Base-by-base conservation (phyloP, 2,797 vertebrate species). In the Chanos chanos region DNA sequence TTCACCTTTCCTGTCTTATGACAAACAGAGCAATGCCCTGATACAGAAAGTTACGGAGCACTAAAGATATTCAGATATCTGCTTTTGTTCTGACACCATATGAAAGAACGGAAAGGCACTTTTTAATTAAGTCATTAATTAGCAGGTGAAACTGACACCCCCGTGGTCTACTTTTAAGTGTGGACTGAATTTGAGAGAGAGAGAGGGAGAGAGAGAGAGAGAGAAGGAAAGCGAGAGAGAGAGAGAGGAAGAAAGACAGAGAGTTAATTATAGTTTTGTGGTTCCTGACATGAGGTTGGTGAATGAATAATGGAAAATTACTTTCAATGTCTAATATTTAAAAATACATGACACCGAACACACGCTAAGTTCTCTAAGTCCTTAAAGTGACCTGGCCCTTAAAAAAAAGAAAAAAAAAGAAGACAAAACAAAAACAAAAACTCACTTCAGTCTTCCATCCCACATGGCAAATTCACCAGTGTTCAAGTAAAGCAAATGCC, bases 71-170 rank as follows among this genome's bases (percentile, higher is more conserved):
- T 81, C 75, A 81, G 79, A 78, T 74, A 70, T 81, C 76, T 82
- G 70, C 80, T 69, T 33, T 73, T n/a, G n/a, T 83, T 72, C 49
- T 66, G 59, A 63, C 66, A 58, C 39, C n/a, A 37, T 9, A 25
- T 41, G 39, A 57, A 62, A 53, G 31, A 59, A 50, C 18, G 22
- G 18, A 7, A 72, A 62, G 72, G 81, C 75, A 76, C 63, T 67
- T 82, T 84, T 85, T 87, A 83, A 87, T 87, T 81, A 85, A 86
- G 79, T 77, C 75, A 83, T 86, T 86, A 85, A 87, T 86, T 84
- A 85, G 81, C 53, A 68, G 75, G 69, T 73, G 66, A 65, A 66
- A 58, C 52, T 67, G 63, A 75, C 73, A 71, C 75, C 73, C 70
- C 51, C 54, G 81, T 72, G 77, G 73, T 73, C 61, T 49, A 64